These are phyloP conservation scores for Drosophila affinis DNA, from an alignment of 2,888 invertebrate species.

Conservation along the genomic window DNA sequence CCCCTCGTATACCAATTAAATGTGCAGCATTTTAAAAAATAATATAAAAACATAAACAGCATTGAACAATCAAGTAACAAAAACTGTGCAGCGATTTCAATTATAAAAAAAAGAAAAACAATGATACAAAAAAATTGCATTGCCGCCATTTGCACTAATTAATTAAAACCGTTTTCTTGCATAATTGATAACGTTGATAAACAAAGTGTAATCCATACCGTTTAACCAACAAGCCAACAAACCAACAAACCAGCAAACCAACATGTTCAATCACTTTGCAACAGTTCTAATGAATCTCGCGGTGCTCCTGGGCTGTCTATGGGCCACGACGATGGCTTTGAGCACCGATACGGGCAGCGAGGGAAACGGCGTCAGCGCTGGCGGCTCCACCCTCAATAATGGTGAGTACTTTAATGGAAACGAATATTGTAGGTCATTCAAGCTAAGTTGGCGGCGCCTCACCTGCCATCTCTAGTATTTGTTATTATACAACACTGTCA, in stretches of 20 bases:
- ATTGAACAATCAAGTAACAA: constrained; percentile 6
- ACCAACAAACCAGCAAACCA: not conserved
- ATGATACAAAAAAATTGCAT: constrained; percentile 11
- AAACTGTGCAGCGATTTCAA: constrained; percentile 36
- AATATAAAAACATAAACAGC: not conserved
- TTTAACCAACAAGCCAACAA: constrained; percentile 37
- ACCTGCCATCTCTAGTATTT: not conserved
- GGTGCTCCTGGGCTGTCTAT: constrained; percentile 15
- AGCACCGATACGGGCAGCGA: constrained; percentile 49
- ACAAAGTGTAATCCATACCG: constrained; percentile 8
- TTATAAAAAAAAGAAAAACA: constrained; percentile 22
- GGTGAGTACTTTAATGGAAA: constrained; percentile 67
- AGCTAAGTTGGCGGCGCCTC: not conserved
- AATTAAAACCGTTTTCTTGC: constrained; percentile 20
- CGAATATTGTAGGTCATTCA: too few species aligned
- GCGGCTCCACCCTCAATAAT: constrained; percentile 75
- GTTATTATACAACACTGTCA: not conserved
- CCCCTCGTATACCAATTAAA: constrained; percentile 40
- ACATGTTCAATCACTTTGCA: constrained; percentile 42
- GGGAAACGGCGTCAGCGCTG: constrained; percentile 44
- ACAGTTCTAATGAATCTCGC: constrained; percentile 28
- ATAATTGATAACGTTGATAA: constrained; percentile 13
- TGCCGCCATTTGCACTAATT: constrained; percentile 35
- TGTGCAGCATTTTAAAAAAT: constrained; percentile 22
- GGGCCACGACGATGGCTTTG: constrained; percentile 44